Percentiles rank a stretch among this genome's conserved stretches.
phyloP scores from a whole-genome alignment of 2,797 vertebrate species.

The Eulemur albifrons region DNA sequence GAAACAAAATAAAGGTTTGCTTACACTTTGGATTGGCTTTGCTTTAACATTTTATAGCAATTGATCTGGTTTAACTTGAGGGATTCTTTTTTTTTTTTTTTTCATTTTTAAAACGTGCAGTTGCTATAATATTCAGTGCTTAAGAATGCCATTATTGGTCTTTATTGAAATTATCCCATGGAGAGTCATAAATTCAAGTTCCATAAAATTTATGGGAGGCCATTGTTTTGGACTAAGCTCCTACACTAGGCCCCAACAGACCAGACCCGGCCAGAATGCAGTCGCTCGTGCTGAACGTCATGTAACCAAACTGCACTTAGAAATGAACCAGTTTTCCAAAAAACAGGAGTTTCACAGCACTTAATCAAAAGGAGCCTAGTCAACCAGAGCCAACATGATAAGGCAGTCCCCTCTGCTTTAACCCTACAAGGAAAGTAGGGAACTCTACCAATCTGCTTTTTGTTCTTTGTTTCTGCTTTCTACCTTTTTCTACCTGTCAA shows the following conservation, averaged over 20 bases:
- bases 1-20: background rate
- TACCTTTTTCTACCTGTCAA: background rate
- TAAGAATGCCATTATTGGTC: background rate
- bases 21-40: background rate
- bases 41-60: background rate
- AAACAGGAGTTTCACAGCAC: background rate
- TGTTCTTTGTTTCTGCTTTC: background rate
- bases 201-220: background rate
- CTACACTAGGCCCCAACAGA: too few relatives aligned
- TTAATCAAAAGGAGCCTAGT: background rate
- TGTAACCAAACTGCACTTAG: background rate
- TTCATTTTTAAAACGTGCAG: background rate
- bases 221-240: background rate
- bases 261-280: background rate
- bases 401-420: background rate
- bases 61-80: background rate
- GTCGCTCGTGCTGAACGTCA: background rate
- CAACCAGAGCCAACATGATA: too few relatives aligned
- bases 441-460: background rate
- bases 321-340: background rate
- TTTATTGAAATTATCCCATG: background rate
- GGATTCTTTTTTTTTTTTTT: background rate
- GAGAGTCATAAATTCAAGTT: background rate
- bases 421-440: background rate
- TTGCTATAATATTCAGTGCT: background rate